Evolutionary conservation across 2,797 vertebrate species (phyloP).

Genomic region (Alosa sapidissima): DNA sequence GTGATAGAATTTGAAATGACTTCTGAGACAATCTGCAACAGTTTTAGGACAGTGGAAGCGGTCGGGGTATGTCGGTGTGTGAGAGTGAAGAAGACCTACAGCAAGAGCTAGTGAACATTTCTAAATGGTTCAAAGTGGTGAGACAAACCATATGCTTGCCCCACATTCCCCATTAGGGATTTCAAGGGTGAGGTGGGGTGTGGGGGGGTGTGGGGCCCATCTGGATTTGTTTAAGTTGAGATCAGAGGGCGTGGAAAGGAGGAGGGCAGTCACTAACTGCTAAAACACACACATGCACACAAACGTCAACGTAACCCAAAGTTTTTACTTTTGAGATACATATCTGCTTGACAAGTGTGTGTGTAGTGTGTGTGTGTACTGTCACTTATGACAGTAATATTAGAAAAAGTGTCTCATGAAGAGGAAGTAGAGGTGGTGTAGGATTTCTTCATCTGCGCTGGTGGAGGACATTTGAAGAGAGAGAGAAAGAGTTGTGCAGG

Average conservation of each 20-base stretch:
- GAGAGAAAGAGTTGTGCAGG: conserved; percentile 35
- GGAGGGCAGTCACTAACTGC: not conserved
- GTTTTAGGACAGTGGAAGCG: not conserved
- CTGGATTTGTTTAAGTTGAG: conserved; percentile 56
- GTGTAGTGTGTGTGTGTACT: not conserved
- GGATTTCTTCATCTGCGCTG: conserved; percentile 17
- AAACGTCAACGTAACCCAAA: not conserved
- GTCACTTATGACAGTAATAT: not conserved
- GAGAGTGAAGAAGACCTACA: not conserved
- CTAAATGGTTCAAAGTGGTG: conserved; percentile 5
- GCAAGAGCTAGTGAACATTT: not conserved
- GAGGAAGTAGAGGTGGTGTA: not conserved
- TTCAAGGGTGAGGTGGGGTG: not conserved
- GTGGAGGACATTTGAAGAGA: not conserved
- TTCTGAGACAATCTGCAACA: not conserved
- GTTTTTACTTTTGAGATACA: not conserved
- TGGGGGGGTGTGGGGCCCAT: conserved; percentile 38
- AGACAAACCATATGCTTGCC: conserved; percentile 41
- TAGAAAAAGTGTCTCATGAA: not conserved
- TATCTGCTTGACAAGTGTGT: not conserved
- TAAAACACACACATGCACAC: not conserved
- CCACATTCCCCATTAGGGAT: conserved; percentile 30
- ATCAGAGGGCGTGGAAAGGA: conserved; percentile 27
- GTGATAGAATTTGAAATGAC: not conserved
- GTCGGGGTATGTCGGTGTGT: not conserved